These are phyloP conservation scores for Hybognathus amarus DNA, from an alignment of 2,797 vertebrate species.

Conservation along the genomic window DNA sequence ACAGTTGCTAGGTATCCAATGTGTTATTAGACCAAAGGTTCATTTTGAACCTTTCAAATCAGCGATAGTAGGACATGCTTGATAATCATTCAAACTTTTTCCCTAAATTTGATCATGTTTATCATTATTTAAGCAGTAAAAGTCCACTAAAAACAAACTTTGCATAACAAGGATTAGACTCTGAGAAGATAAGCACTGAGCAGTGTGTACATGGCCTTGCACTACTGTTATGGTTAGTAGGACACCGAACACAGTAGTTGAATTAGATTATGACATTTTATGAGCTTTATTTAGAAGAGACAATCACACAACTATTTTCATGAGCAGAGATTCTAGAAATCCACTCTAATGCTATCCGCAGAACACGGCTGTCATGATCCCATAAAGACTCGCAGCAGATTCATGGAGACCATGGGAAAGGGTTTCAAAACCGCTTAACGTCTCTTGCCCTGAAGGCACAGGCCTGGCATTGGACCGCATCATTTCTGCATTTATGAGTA, in stretches of 20 bases:
- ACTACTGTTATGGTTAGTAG: not conserved
- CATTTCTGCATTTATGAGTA: constrained; percentile 16
- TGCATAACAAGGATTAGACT: not conserved
- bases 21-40: no score
- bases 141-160: not conserved
- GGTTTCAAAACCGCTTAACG: not conserved
- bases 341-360: not conserved
- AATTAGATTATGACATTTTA: not conserved
- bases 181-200: not conserved
- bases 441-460: constrained; percentile 5
- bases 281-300: constrained; percentile 1
- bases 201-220: constrained; percentile 14
- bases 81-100: not conserved
- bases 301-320: not conserved
- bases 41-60: not conserved
- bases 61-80: fast-evolving
- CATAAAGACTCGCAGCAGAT: constrained; percentile 11
- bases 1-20: no score
- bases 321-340: constrained; percentile 17
- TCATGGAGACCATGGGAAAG: constrained; percentile 13
- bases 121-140: not conserved
- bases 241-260: not conserved
- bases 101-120: not conserved
- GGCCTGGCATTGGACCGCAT: not conserved
- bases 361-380: constrained; percentile 8